Evolutionary conservation across 2,113 vertebrate species (phyloP).

Genomic region (Mirza zaza): DNA sequence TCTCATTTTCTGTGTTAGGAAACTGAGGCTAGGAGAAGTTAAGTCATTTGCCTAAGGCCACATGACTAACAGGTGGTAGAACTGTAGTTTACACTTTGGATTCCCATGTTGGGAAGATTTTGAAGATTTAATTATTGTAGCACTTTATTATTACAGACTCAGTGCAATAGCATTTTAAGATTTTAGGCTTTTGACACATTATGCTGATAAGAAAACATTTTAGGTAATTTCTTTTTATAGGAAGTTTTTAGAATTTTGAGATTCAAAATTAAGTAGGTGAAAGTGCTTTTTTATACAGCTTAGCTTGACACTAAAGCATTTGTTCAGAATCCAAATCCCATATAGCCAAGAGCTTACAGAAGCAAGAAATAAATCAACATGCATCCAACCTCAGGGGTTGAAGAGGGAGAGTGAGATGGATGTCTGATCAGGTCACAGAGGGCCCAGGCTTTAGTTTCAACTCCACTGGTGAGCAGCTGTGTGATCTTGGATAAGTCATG

Average conservation of each 20-base stretch:
- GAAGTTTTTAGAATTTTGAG: slow-evolving; percentile 52
- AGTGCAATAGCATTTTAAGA: neutral
- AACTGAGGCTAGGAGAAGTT: neutral
- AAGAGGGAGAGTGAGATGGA: neutral
- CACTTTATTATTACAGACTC: neutral
- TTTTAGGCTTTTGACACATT: neutral
- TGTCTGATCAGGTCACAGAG: neutral
- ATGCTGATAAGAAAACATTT: neutral
- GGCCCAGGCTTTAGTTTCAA: neutral
- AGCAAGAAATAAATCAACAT: slow-evolving; percentile 57
- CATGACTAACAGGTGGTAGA: neutral
- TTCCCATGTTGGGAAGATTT: neutral
- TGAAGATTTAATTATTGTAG: neutral
- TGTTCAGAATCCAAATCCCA: slow-evolving; percentile 62
- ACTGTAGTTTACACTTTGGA: neutral
- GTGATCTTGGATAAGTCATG: slow-evolving; percentile 2
- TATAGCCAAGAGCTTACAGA: slow-evolving; percentile 64
- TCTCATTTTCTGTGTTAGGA: slow-evolving; percentile 1
- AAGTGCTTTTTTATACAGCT: slow-evolving; percentile 52
- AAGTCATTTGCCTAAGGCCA: neutral
- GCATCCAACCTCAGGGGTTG: neutral
- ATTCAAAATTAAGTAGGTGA: slow-evolving; percentile 64
- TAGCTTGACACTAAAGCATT: slow-evolving; percentile 38
- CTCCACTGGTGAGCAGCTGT: neutral
- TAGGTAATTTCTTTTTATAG: slow-evolving; percentile 46